These are phyloP conservation scores for Sphinx pinastri DNA, from an alignment of 2,888 invertebrate species.

Conservation along the genomic window DNA sequence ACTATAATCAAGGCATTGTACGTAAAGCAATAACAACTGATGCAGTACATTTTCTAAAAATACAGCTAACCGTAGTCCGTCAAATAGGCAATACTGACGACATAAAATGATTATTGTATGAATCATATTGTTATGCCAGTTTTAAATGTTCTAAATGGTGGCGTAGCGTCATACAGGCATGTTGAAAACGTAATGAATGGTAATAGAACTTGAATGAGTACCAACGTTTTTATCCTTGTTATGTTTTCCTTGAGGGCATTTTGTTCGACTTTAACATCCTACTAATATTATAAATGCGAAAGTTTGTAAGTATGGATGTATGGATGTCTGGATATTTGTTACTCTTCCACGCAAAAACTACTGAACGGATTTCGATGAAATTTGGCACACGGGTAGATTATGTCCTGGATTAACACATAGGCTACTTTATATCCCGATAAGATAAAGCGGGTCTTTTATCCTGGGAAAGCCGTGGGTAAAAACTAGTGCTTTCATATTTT, in stretches of 20 bases:
- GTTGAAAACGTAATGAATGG: conserved; percentile 25
- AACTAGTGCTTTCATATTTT: no score
- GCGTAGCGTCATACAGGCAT: conserved; percentile 38
- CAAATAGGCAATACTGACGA: conserved; percentile 26
- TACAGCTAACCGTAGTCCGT: neutral
- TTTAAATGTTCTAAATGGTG: conserved; percentile 37
- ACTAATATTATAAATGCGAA: no score
- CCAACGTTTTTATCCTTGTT: conserved; percentile 29
- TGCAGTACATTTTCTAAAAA: neutral
- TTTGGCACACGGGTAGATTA: no score
- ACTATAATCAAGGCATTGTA: no score
- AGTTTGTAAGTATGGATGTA: no score
- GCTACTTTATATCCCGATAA: no score
- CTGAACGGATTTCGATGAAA: no score
- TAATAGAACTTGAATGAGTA: conserved; percentile 27
- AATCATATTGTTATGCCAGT: conserved; percentile 30
- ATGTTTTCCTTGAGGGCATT: conserved; percentile 28
- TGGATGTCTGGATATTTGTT: no score
- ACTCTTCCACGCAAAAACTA: no score
- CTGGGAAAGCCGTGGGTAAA: no score
- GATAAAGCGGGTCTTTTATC: no score
- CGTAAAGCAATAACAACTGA: neutral
- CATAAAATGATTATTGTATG: conserved; percentile 30
- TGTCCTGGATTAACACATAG: no score
- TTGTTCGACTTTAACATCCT: conserved; percentile 3